These are phyloP conservation scores for Melanotaenia boesemani DNA, from an alignment of 2,797 vertebrate species.

Conservation along the genomic window DNA sequence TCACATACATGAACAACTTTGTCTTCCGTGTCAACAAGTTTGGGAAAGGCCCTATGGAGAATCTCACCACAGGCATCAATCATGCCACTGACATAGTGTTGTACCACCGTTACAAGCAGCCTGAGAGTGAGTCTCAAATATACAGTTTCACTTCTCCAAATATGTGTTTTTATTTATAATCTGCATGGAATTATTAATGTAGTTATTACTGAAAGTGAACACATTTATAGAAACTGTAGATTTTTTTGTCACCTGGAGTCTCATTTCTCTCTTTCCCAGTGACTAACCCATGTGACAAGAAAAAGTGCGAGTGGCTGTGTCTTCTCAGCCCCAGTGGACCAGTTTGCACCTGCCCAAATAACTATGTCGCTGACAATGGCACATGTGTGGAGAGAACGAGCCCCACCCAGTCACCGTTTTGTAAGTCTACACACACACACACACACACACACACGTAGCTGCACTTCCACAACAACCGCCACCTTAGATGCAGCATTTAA, in stretches of 20 bases:
- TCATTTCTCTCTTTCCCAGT: conserved; percentile 71
- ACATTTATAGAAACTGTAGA: neutral
- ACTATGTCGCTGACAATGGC: conserved; percentile 91
- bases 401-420: conserved; percentile 86
- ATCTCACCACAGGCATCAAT: conserved; percentile 93
- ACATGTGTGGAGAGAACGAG: conserved; percentile 88
- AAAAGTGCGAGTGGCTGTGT: conserved; percentile 98
- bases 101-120: conserved; percentile 96
- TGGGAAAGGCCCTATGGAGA: conserved; percentile 90
- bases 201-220: neutral
- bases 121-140: conserved; percentile 85
- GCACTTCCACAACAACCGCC: neutral
- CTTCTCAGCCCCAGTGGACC: conserved; percentile 95
- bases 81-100: conserved; percentile 95
- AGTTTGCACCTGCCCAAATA: conserved; percentile 95
- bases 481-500: neutral
- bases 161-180: neutral
- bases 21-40: conserved; percentile 98
- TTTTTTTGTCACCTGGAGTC: conserved; percentile 14
- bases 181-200: neutral
- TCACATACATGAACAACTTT: conserved; percentile 94
- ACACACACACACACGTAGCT: neutral
- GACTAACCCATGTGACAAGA: conserved; percentile 96
- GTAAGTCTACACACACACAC: conserved; percentile 74
- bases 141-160: neutral